A percentile compares a stretch with the other conserved stretches of the same genome.
phyloP scores from a whole-genome alignment of 2,797 vertebrate genomes.

The Margarornis squamiger region DNA sequence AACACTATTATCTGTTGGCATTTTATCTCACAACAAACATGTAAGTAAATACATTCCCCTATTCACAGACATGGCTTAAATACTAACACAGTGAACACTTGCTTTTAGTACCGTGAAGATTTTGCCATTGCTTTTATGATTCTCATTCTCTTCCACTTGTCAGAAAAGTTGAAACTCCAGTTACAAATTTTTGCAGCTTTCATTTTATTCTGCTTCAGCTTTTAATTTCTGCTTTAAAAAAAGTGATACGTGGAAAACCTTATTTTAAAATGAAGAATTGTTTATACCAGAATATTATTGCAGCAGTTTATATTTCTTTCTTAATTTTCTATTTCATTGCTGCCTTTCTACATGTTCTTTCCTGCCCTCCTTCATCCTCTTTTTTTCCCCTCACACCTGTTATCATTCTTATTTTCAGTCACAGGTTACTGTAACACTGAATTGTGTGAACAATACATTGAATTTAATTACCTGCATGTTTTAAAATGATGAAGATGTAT shows the following conservation, averaged over 20 bases:
- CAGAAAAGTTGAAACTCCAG: neutral
- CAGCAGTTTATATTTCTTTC: neutral
- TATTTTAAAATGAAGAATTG: neutral
- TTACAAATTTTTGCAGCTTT: neutral
- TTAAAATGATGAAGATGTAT: constrained; percentile 19
- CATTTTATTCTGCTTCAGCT: neutral
- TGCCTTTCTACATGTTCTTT: neutral
- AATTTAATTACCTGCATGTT: neutral
- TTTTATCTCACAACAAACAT: constrained; percentile 86
- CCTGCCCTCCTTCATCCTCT: neutral
- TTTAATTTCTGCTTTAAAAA: neutral
- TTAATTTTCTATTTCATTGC: neutral
- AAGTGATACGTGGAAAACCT: neutral
- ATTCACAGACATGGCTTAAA: neutral
- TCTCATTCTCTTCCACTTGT: neutral
- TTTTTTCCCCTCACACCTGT: rapidly evolving
- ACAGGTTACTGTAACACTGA: neutral
- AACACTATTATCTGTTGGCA: constrained; percentile 83
- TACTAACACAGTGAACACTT: neutral
- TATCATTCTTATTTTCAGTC: constrained; percentile 13
- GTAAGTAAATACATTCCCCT: constrained; percentile 77
- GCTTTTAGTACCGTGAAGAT: neutral
- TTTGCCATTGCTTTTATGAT: neutral
- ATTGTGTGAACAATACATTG: constrained; percentile 1
- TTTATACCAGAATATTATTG: neutral